Evolutionary conservation across 2,113 vertebrate species (phyloP).

Genomic region (Percina caprodes): DNA sequence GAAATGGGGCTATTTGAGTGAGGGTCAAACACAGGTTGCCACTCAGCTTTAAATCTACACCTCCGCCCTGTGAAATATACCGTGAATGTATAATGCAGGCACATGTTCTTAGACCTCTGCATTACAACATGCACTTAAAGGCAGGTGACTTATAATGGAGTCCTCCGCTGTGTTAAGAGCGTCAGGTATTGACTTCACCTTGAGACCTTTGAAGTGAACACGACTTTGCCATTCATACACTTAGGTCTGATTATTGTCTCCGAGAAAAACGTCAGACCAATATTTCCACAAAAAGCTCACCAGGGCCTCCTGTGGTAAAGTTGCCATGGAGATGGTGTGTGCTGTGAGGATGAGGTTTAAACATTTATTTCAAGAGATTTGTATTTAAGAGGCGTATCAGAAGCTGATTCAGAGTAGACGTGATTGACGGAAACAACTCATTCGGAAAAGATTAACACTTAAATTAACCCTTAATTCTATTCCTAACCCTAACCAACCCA

Average conservation of each 20-base stretch:
- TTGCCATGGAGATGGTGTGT: slow-evolving; percentile 19
- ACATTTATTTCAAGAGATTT: background rate
- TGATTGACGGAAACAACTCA: background rate
- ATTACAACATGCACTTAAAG: too few relatives aligned
- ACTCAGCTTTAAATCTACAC: too few relatives aligned
- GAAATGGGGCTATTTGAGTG: too few relatives aligned
- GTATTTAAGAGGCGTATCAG: background rate
- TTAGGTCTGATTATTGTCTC: background rate
- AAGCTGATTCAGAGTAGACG: background rate
- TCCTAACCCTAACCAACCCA: too few relatives aligned
- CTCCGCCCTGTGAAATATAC: too few relatives aligned
- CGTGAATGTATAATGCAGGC: too few relatives aligned
- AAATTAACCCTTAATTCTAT: background rate
- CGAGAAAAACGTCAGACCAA: background rate
- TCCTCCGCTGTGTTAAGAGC: too few relatives aligned
- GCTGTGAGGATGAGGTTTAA: background rate
- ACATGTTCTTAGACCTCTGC: too few relatives aligned
- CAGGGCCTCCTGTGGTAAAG: background rate
- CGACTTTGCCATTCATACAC: background rate
- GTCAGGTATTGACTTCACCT: background rate
- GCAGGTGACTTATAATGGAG: too few relatives aligned
- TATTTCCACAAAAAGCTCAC: background rate
- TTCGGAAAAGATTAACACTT: background rate
- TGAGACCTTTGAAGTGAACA: background rate
- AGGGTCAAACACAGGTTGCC: too few relatives aligned